These are phyloP conservation scores for Muschampia plurimacula DNA, from an alignment of 2,888 invertebrate genomes.

Conservation along the genomic window DNA sequence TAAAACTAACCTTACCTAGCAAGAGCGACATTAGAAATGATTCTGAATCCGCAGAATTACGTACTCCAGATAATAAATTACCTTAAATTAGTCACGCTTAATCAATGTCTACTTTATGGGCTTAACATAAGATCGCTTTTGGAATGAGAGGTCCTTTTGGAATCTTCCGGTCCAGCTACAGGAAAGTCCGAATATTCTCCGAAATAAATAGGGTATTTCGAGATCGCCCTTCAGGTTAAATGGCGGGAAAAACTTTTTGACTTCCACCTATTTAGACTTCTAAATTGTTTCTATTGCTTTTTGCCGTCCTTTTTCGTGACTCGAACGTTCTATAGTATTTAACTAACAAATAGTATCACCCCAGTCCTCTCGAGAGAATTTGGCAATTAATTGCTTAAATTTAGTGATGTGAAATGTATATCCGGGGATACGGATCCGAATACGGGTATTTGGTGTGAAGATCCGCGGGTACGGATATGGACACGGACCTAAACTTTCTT, in stretches of 20 bases:
- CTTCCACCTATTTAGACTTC: background rate
- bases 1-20: background rate
- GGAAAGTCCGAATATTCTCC: slow-evolving; percentile 1
- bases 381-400: too few relatives aligned
- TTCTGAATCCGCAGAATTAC: slow-evolving; percentile 13
- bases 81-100: slow-evolving; percentile 6
- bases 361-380: too few relatives aligned
- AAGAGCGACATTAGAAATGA: slow-evolving; percentile 14
- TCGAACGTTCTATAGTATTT: too few relatives aligned
- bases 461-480: too few relatives aligned
- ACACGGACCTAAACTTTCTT: too few relatives aligned
- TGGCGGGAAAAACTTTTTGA: slow-evolving; percentile 2
- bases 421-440: too few relatives aligned
- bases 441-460: too few relatives aligned
- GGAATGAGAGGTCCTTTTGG: background rate
- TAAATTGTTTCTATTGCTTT: background rate
- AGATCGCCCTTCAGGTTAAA: slow-evolving; percentile 7
- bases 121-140: slow-evolving; percentile 11
- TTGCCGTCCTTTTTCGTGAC: too few relatives aligned
- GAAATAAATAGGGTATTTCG: background rate
- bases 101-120: slow-evolving; percentile 2
- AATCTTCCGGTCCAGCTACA: background rate
- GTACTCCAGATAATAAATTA: slow-evolving; percentile 14
- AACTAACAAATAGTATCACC: too few relatives aligned
- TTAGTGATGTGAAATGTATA: too few relatives aligned